These are phyloP conservation scores for Scomber scombrus DNA, from an alignment of 2,113 vertebrate species.

Conservation along the genomic window DNA sequence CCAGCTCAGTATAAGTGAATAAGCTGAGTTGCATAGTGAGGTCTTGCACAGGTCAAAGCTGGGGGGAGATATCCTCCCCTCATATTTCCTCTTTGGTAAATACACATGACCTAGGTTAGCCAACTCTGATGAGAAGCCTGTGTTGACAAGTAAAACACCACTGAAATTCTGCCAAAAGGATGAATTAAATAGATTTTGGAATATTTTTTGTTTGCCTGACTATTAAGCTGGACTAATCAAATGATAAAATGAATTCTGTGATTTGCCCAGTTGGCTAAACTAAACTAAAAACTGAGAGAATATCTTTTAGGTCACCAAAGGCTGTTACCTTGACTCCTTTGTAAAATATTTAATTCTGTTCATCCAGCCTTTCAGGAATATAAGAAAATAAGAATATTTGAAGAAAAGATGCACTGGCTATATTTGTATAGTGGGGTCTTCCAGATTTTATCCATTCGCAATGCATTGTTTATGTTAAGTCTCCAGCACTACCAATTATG, in stretches of 20 bases:
- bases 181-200: slow-evolving; percentile 31
- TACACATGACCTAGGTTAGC: slow-evolving; percentile 49
- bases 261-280: neutral
- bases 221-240: neutral
- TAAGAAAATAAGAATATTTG: no score
- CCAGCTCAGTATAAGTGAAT: neutral
- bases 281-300: neutral
- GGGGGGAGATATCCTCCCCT: slow-evolving; percentile 32
- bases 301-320: neutral
- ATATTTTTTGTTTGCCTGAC: neutral
- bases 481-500: neutral
- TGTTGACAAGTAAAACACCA: slow-evolving; percentile 49
- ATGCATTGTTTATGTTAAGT: neutral
- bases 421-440: no score
- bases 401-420: no score
- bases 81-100: slow-evolving; percentile 54
- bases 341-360: neutral
- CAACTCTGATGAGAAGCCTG: slow-evolving; percentile 34
- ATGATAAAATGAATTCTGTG: neutral
- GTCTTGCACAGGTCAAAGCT: slow-evolving; percentile 54
- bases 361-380: no score
- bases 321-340: slow-evolving; percentile 8
- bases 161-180: slow-evolving; percentile 47
- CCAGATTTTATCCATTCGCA: neutral
- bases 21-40: slow-evolving; percentile 28